These are phyloP conservation scores for Xylophagus ater DNA, from an alignment of 2,888 invertebrate genomes.

Conservation along the genomic window DNA sequence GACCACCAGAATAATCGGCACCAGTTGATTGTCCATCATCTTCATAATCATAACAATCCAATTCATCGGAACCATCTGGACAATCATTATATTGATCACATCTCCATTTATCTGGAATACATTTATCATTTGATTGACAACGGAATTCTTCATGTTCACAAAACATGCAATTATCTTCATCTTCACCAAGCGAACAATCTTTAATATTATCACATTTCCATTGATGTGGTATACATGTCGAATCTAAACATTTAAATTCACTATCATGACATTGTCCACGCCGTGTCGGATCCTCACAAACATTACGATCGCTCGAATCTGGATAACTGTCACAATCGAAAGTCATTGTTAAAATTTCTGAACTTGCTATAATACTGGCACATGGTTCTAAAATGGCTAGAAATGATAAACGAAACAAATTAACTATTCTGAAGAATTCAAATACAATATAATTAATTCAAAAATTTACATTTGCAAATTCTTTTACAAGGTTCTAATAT, in stretches of 20 bases:
- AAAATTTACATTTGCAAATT: slow-evolving; percentile 49
- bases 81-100: slow-evolving; percentile 55
- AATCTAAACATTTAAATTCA: slow-evolving; percentile 48
- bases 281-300: slow-evolving; percentile 45
- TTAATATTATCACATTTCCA: slow-evolving; percentile 46
- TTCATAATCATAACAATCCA: slow-evolving; percentile 40
- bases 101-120: slow-evolving; percentile 46
- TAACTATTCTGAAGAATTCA: not conserved
- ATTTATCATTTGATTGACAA: slow-evolving; percentile 40
- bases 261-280: slow-evolving; percentile 42
- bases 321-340: slow-evolving; percentile 53
- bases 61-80: slow-evolving; percentile 50
- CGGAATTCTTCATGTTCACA: slow-evolving; percentile 42
- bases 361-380: slow-evolving; percentile 47
- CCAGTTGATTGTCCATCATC: slow-evolving; percentile 25
- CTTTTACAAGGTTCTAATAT: slow-evolving; percentile 52
- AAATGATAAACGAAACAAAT: slow-evolving; percentile 18
- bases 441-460: not conserved
- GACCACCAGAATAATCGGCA: slow-evolving; percentile 28
- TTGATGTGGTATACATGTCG: slow-evolving; percentile 48
- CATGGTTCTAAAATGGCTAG: slow-evolving; percentile 52
- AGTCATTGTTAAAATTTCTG: slow-evolving; percentile 42
- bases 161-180: slow-evolving; percentile 39
- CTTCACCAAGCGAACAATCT: slow-evolving; percentile 40
- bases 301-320: slow-evolving; percentile 40